Evolutionary conservation across 2,797 vertebrate genomes (phyloP).

Genomic region (Cygnus olor): DNA sequence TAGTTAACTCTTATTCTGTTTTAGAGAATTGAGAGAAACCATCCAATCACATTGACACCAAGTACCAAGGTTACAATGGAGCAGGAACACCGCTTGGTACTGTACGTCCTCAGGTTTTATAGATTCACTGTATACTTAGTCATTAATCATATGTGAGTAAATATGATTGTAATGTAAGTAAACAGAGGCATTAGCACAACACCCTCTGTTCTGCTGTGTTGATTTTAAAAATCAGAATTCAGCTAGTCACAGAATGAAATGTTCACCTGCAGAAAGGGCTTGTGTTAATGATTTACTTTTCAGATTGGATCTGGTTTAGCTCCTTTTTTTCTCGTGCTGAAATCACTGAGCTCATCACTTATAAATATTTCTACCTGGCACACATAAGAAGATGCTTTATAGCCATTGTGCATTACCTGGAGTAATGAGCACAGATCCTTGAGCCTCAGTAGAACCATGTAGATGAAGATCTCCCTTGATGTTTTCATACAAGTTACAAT

Average conservation of each 20-base stretch:
- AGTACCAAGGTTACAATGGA: conserved; percentile 26
- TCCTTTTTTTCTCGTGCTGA: not conserved
- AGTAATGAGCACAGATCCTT: not conserved
- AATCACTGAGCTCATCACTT: not conserved
- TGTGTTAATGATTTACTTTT: conserved; percentile 77
- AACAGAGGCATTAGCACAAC: conserved; percentile 55
- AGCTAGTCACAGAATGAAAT: conserved; percentile 41
- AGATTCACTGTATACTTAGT: conserved; percentile 45
- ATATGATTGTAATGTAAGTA: conserved; percentile 56
- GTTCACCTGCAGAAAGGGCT: conserved; percentile 45
- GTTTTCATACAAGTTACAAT: not conserved
- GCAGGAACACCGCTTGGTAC: not conserved
- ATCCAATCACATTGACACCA: not conserved
- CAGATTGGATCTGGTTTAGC: not conserved
- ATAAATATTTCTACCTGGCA: not conserved
- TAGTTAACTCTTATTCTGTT: not conserved
- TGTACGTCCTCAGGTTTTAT: not conserved
- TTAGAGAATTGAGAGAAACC: not conserved
- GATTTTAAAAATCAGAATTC: conserved; percentile 62
- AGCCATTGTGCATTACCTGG: not conserved
- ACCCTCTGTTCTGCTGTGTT: conserved; percentile 54
- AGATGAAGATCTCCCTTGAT: not conserved
- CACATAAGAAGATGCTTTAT: not conserved
- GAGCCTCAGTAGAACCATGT: not conserved
- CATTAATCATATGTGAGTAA: conserved; percentile 68